Evolutionary conservation across 35 echinoderm and acorn worm genomes (phyloP).

Genomic region (Apostichopus japonicus): DNA sequence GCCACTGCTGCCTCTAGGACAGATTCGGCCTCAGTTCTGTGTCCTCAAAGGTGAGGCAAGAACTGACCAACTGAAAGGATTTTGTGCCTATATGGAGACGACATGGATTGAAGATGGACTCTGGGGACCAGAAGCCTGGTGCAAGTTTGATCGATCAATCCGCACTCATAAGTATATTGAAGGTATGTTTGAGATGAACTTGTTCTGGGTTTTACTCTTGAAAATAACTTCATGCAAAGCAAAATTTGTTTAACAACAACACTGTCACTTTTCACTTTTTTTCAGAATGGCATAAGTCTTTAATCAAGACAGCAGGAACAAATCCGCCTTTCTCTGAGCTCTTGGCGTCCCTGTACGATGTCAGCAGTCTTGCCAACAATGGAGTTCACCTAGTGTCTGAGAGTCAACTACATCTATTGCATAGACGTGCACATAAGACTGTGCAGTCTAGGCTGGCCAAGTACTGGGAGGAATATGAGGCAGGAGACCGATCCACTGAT

Average conservation of each 20-base stretch:
- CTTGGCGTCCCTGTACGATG: not conserved
- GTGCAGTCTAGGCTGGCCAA: not conserved
- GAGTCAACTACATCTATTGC: not conserved
- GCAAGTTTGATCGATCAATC: not conserved
- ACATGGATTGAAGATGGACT: conserved; percentile 10
- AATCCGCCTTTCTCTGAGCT: not conserved
- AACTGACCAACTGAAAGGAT: not conserved
- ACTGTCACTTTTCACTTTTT: not conserved
- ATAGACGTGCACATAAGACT: not conserved
- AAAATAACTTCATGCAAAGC: not conserved
- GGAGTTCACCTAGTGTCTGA: not conserved
- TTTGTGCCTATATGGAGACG: not conserved
- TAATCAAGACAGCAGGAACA: not conserved
- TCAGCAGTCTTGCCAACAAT: not conserved
- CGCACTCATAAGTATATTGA: conserved; percentile 49
- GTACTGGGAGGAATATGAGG: conserved; percentile 29
- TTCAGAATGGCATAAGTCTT: conserved; percentile 7
- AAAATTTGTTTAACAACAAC: not conserved
- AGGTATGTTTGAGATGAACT: not conserved
- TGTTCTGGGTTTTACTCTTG: not conserved
- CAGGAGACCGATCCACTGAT: not conserved
- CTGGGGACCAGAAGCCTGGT: conserved; percentile 6
- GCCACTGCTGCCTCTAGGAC: not conserved
- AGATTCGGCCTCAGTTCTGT: conserved; percentile 12
- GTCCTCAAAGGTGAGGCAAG: not conserved